phyloP scores from a whole-genome alignment of 2,797 vertebrate genomes.

The Cichlasoma orientale region DNA sequence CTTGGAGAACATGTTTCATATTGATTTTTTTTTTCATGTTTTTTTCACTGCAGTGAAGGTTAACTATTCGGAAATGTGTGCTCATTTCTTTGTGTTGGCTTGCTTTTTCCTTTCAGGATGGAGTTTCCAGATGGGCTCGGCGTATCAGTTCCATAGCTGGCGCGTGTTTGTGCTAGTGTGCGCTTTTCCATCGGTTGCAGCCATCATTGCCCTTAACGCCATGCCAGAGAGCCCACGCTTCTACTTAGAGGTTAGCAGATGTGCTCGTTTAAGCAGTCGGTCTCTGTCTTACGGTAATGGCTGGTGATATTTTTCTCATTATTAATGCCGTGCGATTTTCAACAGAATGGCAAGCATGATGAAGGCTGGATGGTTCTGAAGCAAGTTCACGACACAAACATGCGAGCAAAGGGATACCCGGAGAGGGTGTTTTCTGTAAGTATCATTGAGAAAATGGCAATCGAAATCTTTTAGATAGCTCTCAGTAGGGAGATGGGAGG shows the following conservation, averaged over 20 bases:
- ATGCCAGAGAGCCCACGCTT: slow-evolving; percentile 98
- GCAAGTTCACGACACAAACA: slow-evolving; percentile 97
- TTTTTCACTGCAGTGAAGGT: not conserved
- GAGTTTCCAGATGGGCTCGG: slow-evolving; percentile 99
- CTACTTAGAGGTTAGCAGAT: slow-evolving; percentile 88
- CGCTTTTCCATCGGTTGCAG: slow-evolving; percentile 93
- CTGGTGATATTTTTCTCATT: not conserved
- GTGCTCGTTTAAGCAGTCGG: not conserved
- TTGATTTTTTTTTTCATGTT: not conserved
- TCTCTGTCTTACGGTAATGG: not conserved
- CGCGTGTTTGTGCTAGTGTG: slow-evolving; percentile 96
- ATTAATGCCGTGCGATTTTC: not conserved
- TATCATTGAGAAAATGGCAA: not conserved
- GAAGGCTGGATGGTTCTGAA: slow-evolving; percentile 99
- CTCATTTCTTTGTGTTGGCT: slow-evolving; percentile 2
- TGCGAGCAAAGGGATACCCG: slow-evolving; percentile 94
- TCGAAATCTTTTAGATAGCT: not conserved
- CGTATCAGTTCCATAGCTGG: slow-evolving; percentile 99
- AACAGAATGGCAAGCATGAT: slow-evolving; percentile 95
- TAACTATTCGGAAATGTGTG: not conserved
- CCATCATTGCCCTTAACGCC: slow-evolving; percentile 91
- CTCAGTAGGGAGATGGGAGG: not conserved
- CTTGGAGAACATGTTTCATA: slow-evolving; percentile 8
- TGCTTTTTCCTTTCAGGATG: slow-evolving; percentile 83
- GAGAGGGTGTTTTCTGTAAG: slow-evolving; percentile 96